Conservation (phyloP, 2,888 invertebrate species). For the Scaptomyza parva region DNA sequence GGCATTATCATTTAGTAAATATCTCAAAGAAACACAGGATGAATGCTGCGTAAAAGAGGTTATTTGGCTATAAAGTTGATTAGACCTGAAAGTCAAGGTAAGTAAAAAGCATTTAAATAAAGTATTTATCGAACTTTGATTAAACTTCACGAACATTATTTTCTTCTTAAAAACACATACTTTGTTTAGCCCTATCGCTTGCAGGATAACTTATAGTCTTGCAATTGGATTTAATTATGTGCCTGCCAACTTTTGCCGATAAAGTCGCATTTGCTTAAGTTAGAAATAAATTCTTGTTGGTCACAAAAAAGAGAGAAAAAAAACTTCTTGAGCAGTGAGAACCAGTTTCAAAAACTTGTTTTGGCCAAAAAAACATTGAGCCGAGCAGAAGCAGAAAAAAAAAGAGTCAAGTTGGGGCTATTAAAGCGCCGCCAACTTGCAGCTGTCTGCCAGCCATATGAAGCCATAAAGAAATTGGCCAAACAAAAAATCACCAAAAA, state of each 20-base stretch:
- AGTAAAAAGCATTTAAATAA: no score
- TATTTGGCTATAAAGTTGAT: not conserved
- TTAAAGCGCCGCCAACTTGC: conserved; percentile 73
- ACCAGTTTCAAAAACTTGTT: conserved; percentile 74
- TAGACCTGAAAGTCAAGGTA: no score
- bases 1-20: conserved; percentile 69
- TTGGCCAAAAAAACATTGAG: conserved; percentile 64
- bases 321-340: conserved; percentile 60
- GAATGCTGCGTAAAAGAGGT: not conserved
- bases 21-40: conserved; percentile 49
- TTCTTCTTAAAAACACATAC: no score
- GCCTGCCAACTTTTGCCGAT: conserved; percentile 50
- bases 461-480: conserved; percentile 74
- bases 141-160: no score
- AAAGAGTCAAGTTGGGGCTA: conserved; percentile 70
- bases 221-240: conserved; percentile 32
- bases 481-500: conserved; percentile 22
- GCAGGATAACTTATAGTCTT: conserved; percentile 46
- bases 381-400: conserved; percentile 34
- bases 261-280: conserved; percentile 77
- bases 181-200: no score
- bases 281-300: conserved; percentile 78
- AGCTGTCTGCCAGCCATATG: conserved; percentile 75
- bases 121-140: no score
- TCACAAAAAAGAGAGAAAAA: conserved; percentile 32